These are phyloP conservation scores for Melanotaenia pygmaea DNA, from an alignment of 2,797 vertebrate species.

Conservation along the genomic window DNA sequence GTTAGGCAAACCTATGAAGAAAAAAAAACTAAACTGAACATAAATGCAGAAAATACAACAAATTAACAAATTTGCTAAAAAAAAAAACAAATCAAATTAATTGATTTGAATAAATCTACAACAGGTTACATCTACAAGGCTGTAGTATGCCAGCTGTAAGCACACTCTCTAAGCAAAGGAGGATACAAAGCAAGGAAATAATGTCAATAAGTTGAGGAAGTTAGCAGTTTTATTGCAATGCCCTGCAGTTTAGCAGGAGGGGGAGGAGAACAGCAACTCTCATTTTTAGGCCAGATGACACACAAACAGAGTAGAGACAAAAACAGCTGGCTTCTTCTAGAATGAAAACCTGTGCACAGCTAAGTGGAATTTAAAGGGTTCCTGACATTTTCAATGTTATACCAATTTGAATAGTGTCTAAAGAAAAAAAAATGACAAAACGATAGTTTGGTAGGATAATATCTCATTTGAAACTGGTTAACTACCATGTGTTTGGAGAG, in stretches of 20 bases:
- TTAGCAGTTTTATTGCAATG: constrained; percentile 64
- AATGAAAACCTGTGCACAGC: background rate
- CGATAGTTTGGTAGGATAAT: constrained; percentile 24
- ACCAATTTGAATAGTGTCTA: constrained; percentile 4
- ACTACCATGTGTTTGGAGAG: constrained; percentile 52
- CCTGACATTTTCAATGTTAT: constrained; percentile 14
- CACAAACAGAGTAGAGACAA: constrained; percentile 7
- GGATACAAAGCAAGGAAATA: constrained; percentile 49
- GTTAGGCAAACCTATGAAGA: background rate
- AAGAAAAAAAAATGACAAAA: background rate
- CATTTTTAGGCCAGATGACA: constrained; percentile 28
- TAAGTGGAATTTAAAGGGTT: constrained; percentile 1
- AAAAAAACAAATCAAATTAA: background rate
- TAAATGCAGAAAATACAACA: background rate
- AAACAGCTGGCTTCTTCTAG: constrained; percentile 25
- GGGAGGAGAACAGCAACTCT: constrained; percentile 14
- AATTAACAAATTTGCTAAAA: background rate
- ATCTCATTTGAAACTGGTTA: constrained; percentile 56
- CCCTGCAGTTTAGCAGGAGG: constrained; percentile 39
- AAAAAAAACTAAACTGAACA: background rate
- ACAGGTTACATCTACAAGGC: constrained; percentile 12
- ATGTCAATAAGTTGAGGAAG: constrained; percentile 66
- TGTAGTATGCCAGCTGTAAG: constrained; percentile 32
- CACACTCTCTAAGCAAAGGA: constrained; percentile 37
- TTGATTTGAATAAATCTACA: constrained; percentile 1